These are phyloP conservation scores for Chunga burmeisteri DNA, from an alignment of 2,113 vertebrate species.

Conservation along the genomic window DNA sequence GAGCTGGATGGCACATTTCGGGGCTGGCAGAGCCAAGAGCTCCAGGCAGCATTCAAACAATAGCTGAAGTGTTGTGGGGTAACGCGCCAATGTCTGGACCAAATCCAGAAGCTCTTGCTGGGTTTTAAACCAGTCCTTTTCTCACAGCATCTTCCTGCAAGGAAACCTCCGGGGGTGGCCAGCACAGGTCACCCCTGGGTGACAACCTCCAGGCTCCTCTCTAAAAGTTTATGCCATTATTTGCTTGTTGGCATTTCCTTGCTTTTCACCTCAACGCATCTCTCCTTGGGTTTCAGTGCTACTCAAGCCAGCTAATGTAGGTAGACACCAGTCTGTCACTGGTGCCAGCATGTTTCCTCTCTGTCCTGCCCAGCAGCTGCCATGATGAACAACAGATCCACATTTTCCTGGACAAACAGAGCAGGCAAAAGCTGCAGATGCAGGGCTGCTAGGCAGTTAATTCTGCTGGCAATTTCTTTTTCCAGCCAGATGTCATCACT, in stretches of 20 bases:
- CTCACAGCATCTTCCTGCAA: not conserved
- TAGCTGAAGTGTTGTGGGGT: not conserved
- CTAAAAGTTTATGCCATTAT: not conserved
- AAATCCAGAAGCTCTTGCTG: not conserved
- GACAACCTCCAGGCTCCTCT: not conserved
- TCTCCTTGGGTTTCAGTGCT: not conserved
- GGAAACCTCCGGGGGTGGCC: not conserved
- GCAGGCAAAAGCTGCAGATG: not conserved
- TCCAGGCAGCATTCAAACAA: not conserved
- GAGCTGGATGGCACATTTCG: not conserved
- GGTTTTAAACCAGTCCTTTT: not conserved
- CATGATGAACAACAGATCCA: not conserved
- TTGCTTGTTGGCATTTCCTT: not conserved
- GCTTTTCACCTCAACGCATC: not conserved
- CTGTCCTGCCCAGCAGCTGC: not conserved
- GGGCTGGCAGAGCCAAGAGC: not conserved
- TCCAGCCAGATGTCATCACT: not conserved
- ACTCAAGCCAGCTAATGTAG: not conserved
- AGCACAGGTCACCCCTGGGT: not conserved
- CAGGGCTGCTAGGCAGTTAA: not conserved
- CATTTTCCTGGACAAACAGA: not conserved
- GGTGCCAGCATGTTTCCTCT: not conserved
- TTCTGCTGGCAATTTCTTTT: not conserved
- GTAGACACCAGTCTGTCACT: not conserved
- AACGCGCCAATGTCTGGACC: not conserved